Conservation (phyloP, 2,113 vertebrate species). For the Cyprinodon brontotheroides region DNA sequence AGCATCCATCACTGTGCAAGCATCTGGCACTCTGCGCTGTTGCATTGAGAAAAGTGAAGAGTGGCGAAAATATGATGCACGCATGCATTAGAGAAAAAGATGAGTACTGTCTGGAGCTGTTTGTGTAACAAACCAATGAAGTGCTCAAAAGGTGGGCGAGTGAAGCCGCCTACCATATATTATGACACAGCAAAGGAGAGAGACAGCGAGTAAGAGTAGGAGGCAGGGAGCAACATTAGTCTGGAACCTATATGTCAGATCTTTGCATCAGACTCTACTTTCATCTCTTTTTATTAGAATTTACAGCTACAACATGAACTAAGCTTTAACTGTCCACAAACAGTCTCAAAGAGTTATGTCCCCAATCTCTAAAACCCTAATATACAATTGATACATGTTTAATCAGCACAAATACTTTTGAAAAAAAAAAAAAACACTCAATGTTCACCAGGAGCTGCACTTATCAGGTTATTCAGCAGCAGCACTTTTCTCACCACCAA, state of each 20-base stretch:
- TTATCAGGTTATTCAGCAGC: slow-evolving; percentile 29
- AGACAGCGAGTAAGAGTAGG: slow-evolving; percentile 25
- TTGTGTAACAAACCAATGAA: slow-evolving; percentile 46
- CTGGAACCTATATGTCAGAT: slow-evolving; percentile 28
- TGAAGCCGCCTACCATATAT: slow-evolving; percentile 34
- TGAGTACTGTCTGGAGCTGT: slow-evolving; percentile 39
- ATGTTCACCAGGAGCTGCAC: slow-evolving; percentile 61
- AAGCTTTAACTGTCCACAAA: neutral
- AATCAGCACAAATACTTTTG: slow-evolving; percentile 23
- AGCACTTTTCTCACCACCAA: slow-evolving; percentile 49
- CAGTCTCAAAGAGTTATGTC: neutral
- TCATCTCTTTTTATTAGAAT: slow-evolving; percentile 5
- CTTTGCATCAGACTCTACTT: slow-evolving; percentile 2
- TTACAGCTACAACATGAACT: neutral
- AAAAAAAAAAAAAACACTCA: slow-evolving; percentile 42
- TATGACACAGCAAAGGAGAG: slow-evolving; percentile 37
- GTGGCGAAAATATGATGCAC: slow-evolving; percentile 27
- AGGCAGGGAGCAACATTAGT: slow-evolving; percentile 35
- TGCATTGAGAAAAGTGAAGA: slow-evolving; percentile 37
- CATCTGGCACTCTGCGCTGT: slow-evolving; percentile 20
- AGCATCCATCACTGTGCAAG: slow-evolving; percentile 51
- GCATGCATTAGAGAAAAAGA: slow-evolving; percentile 39
- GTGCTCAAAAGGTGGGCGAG: slow-evolving; percentile 54
- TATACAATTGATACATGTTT: slow-evolving; percentile 32
- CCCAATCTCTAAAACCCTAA: slow-evolving; percentile 7